Evolutionary conservation across 2,888 invertebrate species (phyloP).

Genomic region (Rhimphoctona megacephalus): DNA sequence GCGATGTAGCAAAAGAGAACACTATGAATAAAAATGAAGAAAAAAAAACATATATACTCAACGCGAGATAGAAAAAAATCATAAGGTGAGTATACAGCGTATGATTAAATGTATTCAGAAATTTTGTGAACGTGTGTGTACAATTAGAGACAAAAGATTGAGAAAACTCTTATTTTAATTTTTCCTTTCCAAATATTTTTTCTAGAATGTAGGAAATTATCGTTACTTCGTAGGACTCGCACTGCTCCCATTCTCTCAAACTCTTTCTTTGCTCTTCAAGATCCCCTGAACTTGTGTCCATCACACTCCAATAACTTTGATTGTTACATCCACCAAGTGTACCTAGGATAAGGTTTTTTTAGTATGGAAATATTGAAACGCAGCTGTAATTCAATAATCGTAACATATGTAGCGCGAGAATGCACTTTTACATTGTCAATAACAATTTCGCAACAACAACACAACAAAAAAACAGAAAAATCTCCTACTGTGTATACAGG

Average conservation of each 20-base stretch:
- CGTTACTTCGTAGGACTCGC: background rate
- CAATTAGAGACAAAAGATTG: slow-evolving; percentile 50
- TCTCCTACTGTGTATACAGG: slow-evolving; percentile 56
- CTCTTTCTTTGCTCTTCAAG: background rate
- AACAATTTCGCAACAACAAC: slow-evolving; percentile 33
- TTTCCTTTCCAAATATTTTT: background rate
- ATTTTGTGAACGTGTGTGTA: slow-evolving; percentile 56
- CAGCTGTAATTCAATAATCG: background rate
- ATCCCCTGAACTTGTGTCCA: background rate
- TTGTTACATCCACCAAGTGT: slow-evolving; percentile 24
- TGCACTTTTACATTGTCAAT: slow-evolving; percentile 53
- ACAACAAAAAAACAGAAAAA: slow-evolving; percentile 31
- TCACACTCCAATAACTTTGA: slow-evolving; percentile 7
- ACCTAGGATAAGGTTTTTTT: slow-evolving; percentile 27
- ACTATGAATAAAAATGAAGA: slow-evolving; percentile 31
- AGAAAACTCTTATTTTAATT: slow-evolving; percentile 24
- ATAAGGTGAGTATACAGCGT: slow-evolving; percentile 52
- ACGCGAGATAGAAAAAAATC: slow-evolving; percentile 40
- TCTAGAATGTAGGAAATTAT: slow-evolving; percentile 8
- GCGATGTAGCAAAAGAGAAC: slow-evolving; percentile 35
- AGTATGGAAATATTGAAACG: slow-evolving; percentile 26
- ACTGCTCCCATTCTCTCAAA: background rate
- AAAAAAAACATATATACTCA: slow-evolving; percentile 35
- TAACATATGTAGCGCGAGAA: slow-evolving; percentile 11
- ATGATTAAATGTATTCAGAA: slow-evolving; percentile 55